Percentiles rank a stretch among this genome's conserved stretches.
Evolutionary conservation across 2,888 invertebrate genomes (phyloP).

Genomic region (Andrena praecox): DNA sequence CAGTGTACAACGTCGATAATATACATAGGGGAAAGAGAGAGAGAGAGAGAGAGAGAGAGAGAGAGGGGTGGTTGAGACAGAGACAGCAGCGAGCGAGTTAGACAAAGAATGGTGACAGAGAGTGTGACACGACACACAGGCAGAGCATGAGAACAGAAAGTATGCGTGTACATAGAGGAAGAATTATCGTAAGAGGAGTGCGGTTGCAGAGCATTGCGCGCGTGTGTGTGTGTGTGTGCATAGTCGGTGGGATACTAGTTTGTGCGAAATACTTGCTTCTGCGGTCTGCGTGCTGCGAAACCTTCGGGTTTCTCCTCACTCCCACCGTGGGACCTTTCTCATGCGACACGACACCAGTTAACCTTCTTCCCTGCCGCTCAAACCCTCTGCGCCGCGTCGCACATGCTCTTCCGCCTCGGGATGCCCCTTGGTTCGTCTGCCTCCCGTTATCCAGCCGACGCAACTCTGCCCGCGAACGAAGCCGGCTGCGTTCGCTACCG

Average conservation of each 20-base stretch:
- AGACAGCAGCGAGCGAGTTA: not conserved
- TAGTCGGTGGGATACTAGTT: not conserved
- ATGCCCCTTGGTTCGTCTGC: not conserved
- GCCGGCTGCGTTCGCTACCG: not conserved
- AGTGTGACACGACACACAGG: slow-evolving; percentile 1
- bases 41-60: not conserved
- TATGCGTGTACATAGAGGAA: not conserved
- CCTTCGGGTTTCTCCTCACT: slow-evolving; percentile 21
- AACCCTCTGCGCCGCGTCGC: slow-evolving; percentile 14
- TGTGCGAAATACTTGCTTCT: slow-evolving; percentile 61
- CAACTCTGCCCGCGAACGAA: not conserved
- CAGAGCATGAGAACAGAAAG: slow-evolving; percentile 1
- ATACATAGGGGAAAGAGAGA: not conserved
- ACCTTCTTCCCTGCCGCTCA: slow-evolving; percentile 12
- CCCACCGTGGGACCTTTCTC: slow-evolving; percentile 37
- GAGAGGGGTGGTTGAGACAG: not conserved
- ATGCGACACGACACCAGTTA: slow-evolving; percentile 28
- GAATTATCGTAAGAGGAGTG: slow-evolving; percentile 33
- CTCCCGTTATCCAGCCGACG: not conserved
- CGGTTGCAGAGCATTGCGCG: slow-evolving; percentile 30
- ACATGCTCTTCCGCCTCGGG: slow-evolving; percentile 27
- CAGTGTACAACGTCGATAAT: slow-evolving; percentile 15
- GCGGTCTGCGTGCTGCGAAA: slow-evolving; percentile 41
- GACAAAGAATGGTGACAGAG: not conserved
- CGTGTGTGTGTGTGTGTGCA: not conserved